A percentile compares a stretch with the other conserved stretches of the same genome.
Conservation (phyloP, 2,113 vertebrate genomes). For the Rhinolophus ferrumequinum region DNA sequence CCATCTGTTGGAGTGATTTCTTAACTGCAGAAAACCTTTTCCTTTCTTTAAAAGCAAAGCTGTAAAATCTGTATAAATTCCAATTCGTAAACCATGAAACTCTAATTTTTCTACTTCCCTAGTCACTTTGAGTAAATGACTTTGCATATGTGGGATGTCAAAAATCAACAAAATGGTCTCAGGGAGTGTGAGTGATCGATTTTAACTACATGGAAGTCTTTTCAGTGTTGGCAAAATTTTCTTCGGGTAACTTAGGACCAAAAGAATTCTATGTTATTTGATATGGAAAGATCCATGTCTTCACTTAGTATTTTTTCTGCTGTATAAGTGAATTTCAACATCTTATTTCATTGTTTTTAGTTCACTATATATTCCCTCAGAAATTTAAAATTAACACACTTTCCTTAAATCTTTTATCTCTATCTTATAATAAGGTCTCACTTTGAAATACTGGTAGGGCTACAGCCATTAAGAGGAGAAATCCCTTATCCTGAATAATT, state of each 20-base stretch:
- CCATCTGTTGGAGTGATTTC: conserved; percentile 76
- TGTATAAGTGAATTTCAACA: neutral
- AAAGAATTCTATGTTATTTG: neutral
- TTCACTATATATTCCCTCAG: neutral
- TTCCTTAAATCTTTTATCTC: neutral
- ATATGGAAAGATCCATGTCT: neutral
- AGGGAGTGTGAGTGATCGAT: conserved; percentile 67
- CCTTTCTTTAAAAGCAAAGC: conserved; percentile 75
- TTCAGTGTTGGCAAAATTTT: conserved; percentile 43
- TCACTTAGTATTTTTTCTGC: neutral
- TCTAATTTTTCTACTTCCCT: conserved; percentile 76
- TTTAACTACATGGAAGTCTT: conserved; percentile 50
- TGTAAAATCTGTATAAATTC: conserved; percentile 76
- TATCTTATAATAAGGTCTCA: neutral
- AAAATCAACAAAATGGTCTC: conserved; percentile 66
- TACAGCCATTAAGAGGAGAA: neutral
- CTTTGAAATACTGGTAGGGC: neutral
- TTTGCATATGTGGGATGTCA: conserved; percentile 69
- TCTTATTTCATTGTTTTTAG: neutral
- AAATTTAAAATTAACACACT: neutral
- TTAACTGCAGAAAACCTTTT: conserved; percentile 75
- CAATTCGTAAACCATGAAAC: conserved; percentile 70
- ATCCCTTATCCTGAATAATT: conserved; percentile 5
- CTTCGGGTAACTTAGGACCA: conserved; percentile 40
- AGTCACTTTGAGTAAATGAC: conserved; percentile 73